Evolutionary conservation across 1,140 invertebrate genomes (phyloP).

Genomic region (Paraescarpia echinospica): DNA sequence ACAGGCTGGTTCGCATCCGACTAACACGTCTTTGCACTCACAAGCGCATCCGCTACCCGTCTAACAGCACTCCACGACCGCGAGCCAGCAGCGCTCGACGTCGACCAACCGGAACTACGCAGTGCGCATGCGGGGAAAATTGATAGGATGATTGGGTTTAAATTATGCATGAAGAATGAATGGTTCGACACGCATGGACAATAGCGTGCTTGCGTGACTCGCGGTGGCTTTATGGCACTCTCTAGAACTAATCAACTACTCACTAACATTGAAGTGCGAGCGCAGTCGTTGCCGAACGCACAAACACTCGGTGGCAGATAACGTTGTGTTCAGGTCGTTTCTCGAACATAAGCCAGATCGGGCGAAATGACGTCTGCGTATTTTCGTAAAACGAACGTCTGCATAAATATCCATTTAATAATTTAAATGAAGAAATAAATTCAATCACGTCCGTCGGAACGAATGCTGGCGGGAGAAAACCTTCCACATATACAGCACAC

Average conservation of each 20-base stretch:
- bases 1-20: neutral
- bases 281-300: neutral
- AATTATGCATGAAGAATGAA: neutral
- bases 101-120: neutral
- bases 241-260: neutral
- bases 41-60: too few relatives aligned
- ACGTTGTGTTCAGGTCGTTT: neutral
- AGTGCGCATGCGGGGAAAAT: neutral
- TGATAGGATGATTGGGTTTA: conserved; percentile 5
- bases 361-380: neutral
- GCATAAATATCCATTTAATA: neutral
- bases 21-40: neutral
- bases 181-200: neutral
- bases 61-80: too few relatives aligned
- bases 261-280: neutral
- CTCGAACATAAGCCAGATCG: neutral
- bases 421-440: neutral
- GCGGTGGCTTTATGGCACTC: neutral
- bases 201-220: neutral
- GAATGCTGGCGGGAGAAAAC: too few relatives aligned
- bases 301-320: neutral
- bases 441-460: neutral
- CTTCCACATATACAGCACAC: too few relatives aligned
- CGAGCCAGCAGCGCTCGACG: neutral
- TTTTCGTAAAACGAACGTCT: neutral